Evolutionary conservation across 2,888 invertebrate species (phyloP), one percentile per base, ranked within the genome.

Genomic region (Cerceris ruficornis): DNA sequence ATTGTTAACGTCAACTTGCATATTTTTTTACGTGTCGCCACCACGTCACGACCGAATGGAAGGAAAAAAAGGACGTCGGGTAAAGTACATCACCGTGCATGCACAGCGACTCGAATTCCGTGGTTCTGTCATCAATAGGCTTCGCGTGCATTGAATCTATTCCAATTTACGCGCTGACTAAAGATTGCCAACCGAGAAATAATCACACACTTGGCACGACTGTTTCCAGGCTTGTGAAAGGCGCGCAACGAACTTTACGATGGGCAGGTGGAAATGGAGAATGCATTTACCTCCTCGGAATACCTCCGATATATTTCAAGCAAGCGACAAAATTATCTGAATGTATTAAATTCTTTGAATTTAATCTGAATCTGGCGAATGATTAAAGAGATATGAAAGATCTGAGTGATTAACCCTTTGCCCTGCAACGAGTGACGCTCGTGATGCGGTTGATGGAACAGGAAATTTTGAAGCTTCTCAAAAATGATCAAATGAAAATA

Each of bases 1-100:
- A 86, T 89, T 89, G 89, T 89, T 88, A 88, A 86, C 85, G 83
- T 88, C 86, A 86, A 82, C 79, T 81, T 78, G 50, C 77, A 14
- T 75, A 28, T 72, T 65, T 68, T 82, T 69, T 41, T 41, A 28
- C 17, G 55, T 52, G 54, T 64, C 64, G 58, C 55, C 71, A 52
- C 50, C 83, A 50, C 62, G 62, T 76, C 69, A 72, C 71, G 71
- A 17, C 43, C 55, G 69, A 61, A 76, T 76, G 61, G 43, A 73
- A 70, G 67, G 72, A 75, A 68, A 50, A 46, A 46, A 46, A 1
- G 46, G 5, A 39, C 69, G 68, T 57, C 55, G 17, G 61, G n/a
- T 60, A 60, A 68, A 78, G 68, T 75, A 8, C 58, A 59, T 67
- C 67, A 9, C 6, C 43, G 58, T 11, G 28, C 11, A 2, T 15